Evolutionary conservation across 2,113 vertebrate species (phyloP).

Genomic region (Progne subis): DNA sequence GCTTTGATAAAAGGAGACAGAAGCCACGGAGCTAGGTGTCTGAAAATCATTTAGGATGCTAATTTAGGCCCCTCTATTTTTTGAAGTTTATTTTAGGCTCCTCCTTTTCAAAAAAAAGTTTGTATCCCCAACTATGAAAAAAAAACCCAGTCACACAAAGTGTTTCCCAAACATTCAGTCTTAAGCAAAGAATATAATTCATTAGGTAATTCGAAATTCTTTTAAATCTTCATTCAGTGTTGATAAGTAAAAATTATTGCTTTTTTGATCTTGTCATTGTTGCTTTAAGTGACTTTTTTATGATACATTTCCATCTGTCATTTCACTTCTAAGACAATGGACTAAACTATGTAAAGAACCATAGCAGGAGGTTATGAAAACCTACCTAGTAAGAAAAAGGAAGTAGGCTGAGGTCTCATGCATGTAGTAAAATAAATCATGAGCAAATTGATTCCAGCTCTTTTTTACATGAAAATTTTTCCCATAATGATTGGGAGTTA

Average conservation of each 20-base stretch:
- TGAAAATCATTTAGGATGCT: background rate
- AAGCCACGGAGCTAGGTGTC: background rate
- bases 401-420: background rate
- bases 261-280: background rate
- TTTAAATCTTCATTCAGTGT: background rate
- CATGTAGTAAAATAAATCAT: background rate
- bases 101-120: background rate
- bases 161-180: background rate
- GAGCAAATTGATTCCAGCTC: background rate
- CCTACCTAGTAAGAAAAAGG: background rate
- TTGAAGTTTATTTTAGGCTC: background rate
- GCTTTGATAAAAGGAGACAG: background rate
- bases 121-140: background rate
- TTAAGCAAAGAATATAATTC: background rate
- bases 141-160: fast-evolving
- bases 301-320: background rate
- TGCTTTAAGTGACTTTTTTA: background rate
- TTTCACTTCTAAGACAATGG: background rate
- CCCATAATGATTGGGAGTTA: background rate
- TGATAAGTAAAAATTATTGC: background rate
- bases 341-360: background rate
- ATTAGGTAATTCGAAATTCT: background rate
- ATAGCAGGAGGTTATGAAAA: background rate
- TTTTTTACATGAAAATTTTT: background rate
- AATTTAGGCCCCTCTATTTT: background rate